Evolutionary conservation across 2,888 invertebrate genomes (phyloP).

Genomic region (Rotaria magnacalcarata): DNA sequence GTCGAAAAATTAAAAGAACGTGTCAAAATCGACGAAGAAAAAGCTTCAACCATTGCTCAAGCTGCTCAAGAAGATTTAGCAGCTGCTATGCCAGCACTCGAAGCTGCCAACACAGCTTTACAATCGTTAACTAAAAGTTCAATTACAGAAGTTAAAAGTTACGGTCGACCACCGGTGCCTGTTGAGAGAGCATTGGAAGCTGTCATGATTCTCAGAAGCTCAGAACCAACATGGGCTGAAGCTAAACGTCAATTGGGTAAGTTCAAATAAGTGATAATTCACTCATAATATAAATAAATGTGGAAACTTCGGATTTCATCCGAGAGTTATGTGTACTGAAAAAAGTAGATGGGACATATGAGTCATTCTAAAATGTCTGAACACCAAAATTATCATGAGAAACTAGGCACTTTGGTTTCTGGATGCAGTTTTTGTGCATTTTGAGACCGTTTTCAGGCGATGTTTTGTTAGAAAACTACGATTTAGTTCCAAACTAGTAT

Average conservation of each 20-base stretch:
- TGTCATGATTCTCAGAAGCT: constrained; percentile 74
- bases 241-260: constrained; percentile 72
- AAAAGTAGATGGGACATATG: too few relatives aligned
- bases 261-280: constrained; percentile 59
- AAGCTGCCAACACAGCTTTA: constrained; percentile 74
- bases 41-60: constrained; percentile 73
- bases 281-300: not conserved
- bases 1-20: constrained; percentile 66
- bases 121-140: constrained; percentile 79
- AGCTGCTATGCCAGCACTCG: constrained; percentile 78
- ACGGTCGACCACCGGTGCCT: constrained; percentile 77
- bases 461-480: too few relatives aligned
- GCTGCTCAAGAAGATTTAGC: constrained; percentile 77
- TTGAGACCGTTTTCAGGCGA: too few relatives aligned
- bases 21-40: constrained; percentile 73
- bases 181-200: constrained; percentile 82
- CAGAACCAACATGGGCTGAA: constrained; percentile 79
- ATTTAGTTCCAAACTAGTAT: too few relatives aligned
- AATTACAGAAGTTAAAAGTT: constrained; percentile 82
- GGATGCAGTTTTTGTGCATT: too few relatives aligned
- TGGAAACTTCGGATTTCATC: too few relatives aligned
- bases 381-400: too few relatives aligned
- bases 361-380: too few relatives aligned
- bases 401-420: too few relatives aligned
- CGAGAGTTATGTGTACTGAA: too few relatives aligned